phyloP scores from a whole-genome alignment of 1,140 invertebrate genomes.

The Mercenaria mercenaria region DNA sequence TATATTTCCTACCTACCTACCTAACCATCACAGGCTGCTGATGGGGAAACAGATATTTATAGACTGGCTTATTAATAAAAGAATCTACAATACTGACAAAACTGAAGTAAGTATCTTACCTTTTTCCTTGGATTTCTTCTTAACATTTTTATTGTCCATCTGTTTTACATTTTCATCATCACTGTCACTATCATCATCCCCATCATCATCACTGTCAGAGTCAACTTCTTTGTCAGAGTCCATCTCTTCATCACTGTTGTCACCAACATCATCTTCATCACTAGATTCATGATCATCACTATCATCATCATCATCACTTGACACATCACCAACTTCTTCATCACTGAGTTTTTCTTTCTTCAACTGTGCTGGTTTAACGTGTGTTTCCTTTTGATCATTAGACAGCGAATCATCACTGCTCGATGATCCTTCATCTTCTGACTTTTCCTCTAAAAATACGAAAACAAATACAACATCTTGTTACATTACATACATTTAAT shows the following conservation, averaged over 20 bases:
- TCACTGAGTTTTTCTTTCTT: constrained; percentile 41
- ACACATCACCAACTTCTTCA: constrained; percentile 17
- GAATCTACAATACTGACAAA: too few species aligned
- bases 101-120: too few species aligned
- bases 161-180: constrained; percentile 80
- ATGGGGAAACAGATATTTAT: too few species aligned
- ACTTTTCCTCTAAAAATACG: not conserved
- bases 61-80: too few species aligned
- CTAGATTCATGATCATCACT: constrained; percentile 59
- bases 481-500: too few species aligned
- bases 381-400: too few species aligned
- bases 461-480: too few species aligned
- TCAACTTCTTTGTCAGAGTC: constrained; percentile 55
- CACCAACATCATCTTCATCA: constrained; percentile 50
- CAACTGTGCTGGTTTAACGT: not conserved
- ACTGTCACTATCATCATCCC: constrained; percentile 57
- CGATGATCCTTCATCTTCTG: constrained; percentile 47
- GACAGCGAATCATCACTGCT: not conserved
- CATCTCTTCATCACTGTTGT: constrained; percentile 23
- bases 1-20: too few species aligned
- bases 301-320: constrained; percentile 58
- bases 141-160: not conserved
- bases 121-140: too few species aligned
- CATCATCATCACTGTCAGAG: constrained; percentile 59
- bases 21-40: too few species aligned